Base-by-base conservation (phyloP, 2,113 vertebrate species). In the Enhydra lutris region DNA sequence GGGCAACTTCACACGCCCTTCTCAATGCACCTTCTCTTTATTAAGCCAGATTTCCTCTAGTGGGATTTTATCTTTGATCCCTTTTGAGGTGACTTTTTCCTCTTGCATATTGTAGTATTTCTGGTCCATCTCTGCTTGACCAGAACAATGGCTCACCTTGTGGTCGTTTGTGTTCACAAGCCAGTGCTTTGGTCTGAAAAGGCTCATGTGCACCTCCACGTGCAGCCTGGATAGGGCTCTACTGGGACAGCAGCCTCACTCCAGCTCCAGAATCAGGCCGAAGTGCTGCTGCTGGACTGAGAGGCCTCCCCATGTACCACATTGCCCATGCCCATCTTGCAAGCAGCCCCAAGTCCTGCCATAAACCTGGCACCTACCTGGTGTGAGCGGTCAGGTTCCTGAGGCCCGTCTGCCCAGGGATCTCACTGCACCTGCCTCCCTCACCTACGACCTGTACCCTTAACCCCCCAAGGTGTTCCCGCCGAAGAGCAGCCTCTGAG, bases 321-420 rank as follows among this genome's bases (percentile, higher is more conserved):
- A 10, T 1, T 3, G 0, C 20, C 24, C 39, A 4, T 0, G 0
- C 12, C 42, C 4, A 67, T 20, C 50, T 76, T 36, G 36, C 18
- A 69, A 69, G 36, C 39, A 36, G 90, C 26, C n/a, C 74, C 55
- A 26, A 7, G 34, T 57, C 29, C 79, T 73, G 50, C 42, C 71
- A 52, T 3, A 61, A 4, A 57, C 50, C 12, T 1, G 2, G 50
- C 4, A 47, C 52, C 36, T 3, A 74, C 7, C 20, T 42, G 52
- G 9, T 69, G 9, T 63, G 31, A 69, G 45, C 24, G 2, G 31
- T 79, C 20, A 47, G 71, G 65, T 21, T 29, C 52, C 21, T 15
- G 21, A 42, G 63, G 86, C 1, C 78, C 5, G 20, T 50, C 73
- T 42, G 15, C 39, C 1, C n/a, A 4, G 17, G 2, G 24, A 36